Conservation (phyloP, 2,113 vertebrate species). For the Caracal caracal region DNA sequence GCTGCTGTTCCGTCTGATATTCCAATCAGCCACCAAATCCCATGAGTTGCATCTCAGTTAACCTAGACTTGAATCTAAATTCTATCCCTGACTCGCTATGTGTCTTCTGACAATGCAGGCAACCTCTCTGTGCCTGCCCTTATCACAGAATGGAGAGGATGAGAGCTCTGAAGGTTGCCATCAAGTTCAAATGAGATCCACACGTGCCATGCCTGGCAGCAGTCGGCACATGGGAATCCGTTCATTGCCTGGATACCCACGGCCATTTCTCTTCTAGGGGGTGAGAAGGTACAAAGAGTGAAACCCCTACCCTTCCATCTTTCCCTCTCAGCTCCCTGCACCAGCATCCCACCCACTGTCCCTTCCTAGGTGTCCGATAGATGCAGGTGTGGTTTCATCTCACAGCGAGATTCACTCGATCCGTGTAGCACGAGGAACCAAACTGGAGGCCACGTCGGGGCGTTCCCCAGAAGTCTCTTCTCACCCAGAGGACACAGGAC, state of each 20-base stretch:
- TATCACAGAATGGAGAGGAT: not conserved
- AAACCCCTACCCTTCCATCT: not conserved
- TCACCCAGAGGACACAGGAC: not conserved
- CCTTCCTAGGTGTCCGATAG: not conserved
- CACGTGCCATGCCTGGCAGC: fast-evolving
- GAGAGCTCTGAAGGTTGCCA: not conserved
- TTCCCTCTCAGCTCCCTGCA: not conserved
- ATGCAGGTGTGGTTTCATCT: too few relatives aligned
- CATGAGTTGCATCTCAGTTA: not conserved
- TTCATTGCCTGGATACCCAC: not conserved
- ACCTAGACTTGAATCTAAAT: not conserved
- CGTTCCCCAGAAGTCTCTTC: not conserved
- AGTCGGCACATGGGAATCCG: fast-evolving
- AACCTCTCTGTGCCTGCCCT: not conserved
- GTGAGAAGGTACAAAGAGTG: not conserved
- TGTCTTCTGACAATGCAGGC: not conserved
- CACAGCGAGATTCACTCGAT: not conserved
- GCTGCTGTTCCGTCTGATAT: not conserved
- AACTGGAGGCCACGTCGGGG: fast-evolving
- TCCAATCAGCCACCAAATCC: not conserved
- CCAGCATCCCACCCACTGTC: not conserved
- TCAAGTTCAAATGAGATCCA: not conserved
- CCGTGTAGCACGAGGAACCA: not conserved
- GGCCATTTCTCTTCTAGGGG: not conserved
- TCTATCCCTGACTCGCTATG: not conserved